A percentile compares a stretch with the other conserved stretches of the same genome.
Evolutionary conservation across 2,113 vertebrate genomes (phyloP).

Genomic region (Gymnorhina tibicen): DNA sequence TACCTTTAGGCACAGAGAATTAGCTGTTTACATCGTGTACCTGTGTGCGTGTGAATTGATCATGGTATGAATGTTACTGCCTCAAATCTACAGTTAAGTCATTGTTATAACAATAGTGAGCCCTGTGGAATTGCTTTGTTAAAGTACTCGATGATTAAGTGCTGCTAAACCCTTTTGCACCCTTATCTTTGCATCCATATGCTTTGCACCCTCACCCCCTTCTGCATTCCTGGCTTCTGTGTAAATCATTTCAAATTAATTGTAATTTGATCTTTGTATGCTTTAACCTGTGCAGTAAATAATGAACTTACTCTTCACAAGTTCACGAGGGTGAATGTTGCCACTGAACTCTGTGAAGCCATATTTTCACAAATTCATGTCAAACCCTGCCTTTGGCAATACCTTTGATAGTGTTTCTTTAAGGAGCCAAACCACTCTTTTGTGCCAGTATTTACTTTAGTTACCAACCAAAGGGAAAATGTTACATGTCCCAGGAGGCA

Average conservation of each 20-base stretch:
- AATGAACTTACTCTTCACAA: background rate
- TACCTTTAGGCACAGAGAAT: background rate
- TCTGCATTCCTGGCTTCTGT: background rate
- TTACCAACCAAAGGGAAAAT: background rate
- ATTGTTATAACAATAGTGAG: fast-evolving
- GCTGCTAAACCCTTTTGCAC: background rate
- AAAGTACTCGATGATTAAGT: background rate
- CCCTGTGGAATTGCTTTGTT: background rate
- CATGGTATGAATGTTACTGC: background rate
- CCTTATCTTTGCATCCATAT: background rate
- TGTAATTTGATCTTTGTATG: background rate
- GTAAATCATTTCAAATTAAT: background rate
- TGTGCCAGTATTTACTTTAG: background rate
- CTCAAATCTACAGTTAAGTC: background rate
- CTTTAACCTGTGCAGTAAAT: background rate
- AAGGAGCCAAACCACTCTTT: background rate
- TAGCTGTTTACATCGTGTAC: background rate
- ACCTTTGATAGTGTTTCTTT: background rate
- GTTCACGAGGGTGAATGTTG: background rate
- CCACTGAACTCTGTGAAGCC: background rate
- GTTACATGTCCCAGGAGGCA: background rate
- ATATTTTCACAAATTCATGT: background rate
- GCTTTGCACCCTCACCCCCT: background rate
- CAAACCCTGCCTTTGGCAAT: background rate
- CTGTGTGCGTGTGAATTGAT: background rate